phyloP scores from a whole-genome alignment of 2,888 invertebrate genomes.

The Pemphredon lugubris region DNA sequence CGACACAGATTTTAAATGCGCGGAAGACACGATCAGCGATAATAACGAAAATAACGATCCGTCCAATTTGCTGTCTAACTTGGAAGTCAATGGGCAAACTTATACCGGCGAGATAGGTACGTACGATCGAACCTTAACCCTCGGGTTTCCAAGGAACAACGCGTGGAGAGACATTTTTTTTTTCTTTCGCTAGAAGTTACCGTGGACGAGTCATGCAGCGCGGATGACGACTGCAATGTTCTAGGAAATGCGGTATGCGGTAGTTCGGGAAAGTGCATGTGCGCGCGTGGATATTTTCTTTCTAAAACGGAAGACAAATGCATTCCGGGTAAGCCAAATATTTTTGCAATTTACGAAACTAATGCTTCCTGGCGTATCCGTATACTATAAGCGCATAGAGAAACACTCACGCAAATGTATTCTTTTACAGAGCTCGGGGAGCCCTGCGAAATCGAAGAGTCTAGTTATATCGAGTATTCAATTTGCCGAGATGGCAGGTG shows the following conservation, averaged over 20 bases:
- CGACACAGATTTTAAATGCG: conserved; percentile 2
- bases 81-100: no score
- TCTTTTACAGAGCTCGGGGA: conserved; percentile 70
- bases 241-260: conserved; percentile 62
- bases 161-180: no score
- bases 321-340: conserved; percentile 66
- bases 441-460: conserved; percentile 50
- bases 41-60: background rate
- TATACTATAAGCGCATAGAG: no score
- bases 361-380: no score
- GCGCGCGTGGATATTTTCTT: conserved; percentile 61
- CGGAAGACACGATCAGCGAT: background rate
- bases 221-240: conserved; percentile 60
- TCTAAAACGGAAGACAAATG: conserved; percentile 49
- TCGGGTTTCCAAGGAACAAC: no score
- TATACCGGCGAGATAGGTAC: no score
- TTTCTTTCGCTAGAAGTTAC: conserved; percentile 6
- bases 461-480: conserved; percentile 50
- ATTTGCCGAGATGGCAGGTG: conserved; percentile 66
- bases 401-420: background rate
- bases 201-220: conserved; percentile 49
- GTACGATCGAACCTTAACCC: no score
- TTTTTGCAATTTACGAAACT: background rate
- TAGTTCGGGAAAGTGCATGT: conserved; percentile 61
- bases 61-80: no score